Percentiles rank a stretch among this genome's conserved stretches.
phyloP scores from a whole-genome alignment of 1,140 invertebrate genomes.

The Phocides pigmalion region DNA sequence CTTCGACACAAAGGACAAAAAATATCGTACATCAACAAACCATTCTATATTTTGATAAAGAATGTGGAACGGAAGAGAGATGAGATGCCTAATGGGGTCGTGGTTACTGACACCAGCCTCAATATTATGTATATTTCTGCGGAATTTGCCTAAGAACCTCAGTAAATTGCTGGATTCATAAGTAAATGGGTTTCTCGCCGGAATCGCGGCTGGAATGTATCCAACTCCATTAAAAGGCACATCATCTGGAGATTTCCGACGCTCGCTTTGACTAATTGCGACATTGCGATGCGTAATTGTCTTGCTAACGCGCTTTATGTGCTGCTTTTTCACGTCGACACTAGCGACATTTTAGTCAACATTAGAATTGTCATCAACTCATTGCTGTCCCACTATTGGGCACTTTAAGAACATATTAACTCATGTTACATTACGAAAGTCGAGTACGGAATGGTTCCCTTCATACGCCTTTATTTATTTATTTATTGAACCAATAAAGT shows the following conservation, averaged over 20 bases:
- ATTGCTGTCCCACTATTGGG: too few relatives aligned
- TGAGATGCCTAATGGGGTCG: conserved; percentile 4
- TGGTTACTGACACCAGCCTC: not conserved
- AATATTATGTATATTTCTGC: conserved; percentile 21
- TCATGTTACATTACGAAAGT: too few relatives aligned
- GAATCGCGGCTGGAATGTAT: conserved; percentile 32
- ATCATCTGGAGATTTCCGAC: conserved; percentile 28
- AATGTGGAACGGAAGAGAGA: not conserved
- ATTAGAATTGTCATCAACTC: too few relatives aligned
- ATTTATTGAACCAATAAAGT: too few relatives aligned
- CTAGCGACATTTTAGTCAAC: not conserved
- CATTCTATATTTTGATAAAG: not conserved
- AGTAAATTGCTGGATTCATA: conserved; percentile 31
- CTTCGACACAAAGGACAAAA: not conserved
- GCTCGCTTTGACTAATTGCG: conserved; percentile 31
- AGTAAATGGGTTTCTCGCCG: conserved; percentile 26
- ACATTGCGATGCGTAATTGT: conserved; percentile 31
- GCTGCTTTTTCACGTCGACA: not conserved
- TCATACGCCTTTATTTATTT: too few relatives aligned
- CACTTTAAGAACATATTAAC: too few relatives aligned
- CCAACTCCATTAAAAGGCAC: conserved; percentile 33
- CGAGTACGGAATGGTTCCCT: too few relatives aligned
- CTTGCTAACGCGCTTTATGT: conserved; percentile 17
- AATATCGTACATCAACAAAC: not conserved
- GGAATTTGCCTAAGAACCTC: conserved; percentile 24